Conservation (phyloP, 2,797 vertebrate genomes). For the Phataginus tetradactyla region DNA sequence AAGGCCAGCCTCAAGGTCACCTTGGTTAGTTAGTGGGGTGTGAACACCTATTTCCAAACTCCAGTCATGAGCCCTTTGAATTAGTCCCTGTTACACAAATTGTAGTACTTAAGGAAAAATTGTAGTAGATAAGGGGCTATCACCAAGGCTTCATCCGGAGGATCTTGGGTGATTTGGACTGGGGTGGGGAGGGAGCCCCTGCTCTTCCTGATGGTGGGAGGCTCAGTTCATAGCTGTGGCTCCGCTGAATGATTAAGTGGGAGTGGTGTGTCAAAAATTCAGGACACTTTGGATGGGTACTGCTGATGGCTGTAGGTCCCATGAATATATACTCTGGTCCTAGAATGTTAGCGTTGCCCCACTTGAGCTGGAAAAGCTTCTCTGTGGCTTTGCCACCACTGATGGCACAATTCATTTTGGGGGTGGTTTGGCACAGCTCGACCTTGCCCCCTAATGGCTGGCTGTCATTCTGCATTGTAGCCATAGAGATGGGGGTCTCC, state of each 20-base stretch:
- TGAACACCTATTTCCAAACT: background rate
- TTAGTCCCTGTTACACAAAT: background rate
- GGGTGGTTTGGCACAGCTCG: background rate
- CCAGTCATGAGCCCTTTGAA: background rate
- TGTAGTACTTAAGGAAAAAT: background rate
- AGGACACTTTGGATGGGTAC: background rate
- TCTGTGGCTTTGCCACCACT: background rate
- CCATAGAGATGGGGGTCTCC: background rate
- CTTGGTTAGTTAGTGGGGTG: background rate
- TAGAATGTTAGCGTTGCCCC: background rate
- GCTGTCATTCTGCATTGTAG: background rate
- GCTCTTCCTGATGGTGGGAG: background rate
- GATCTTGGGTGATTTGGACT: background rate
- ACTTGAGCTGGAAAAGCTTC: background rate
- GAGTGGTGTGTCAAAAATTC: background rate
- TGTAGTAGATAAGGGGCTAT: background rate
- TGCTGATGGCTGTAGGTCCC: background rate
- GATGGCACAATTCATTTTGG: background rate
- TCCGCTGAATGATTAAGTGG: background rate
- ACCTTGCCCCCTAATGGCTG: conserved; percentile 74
- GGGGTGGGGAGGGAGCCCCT: too few species aligned
- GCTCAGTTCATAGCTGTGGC: background rate
- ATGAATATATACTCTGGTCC: background rate
- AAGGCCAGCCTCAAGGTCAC: background rate
- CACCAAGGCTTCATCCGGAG: background rate